phyloP scores from a whole-genome alignment of 2,797 vertebrate genomes.

The Zenarchopterus dispar region DNA sequence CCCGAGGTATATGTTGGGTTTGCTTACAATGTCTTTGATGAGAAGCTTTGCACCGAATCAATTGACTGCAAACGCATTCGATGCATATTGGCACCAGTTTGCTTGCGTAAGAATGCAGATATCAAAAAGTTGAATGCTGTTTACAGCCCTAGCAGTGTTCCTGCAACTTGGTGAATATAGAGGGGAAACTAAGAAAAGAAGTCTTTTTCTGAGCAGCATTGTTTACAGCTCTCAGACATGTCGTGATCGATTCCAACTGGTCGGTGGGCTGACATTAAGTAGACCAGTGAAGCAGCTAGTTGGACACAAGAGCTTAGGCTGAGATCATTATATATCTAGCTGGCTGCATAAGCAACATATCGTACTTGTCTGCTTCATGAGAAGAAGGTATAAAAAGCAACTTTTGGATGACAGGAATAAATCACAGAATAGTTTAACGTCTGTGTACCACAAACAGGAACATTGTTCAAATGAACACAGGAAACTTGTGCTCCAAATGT shows the following conservation, averaged over 20 bases:
- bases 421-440: not conserved
- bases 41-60: constrained; percentile 8
- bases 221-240: constrained; percentile 46
- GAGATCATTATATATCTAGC: constrained; percentile 49
- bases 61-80: not conserved
- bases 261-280: constrained; percentile 56
- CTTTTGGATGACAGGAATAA: not conserved
- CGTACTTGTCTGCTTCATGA: constrained; percentile 10
- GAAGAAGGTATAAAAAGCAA: constrained; percentile 1
- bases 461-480: no score
- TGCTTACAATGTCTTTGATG: constrained; percentile 30
- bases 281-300: constrained; percentile 70
- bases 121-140: constrained; percentile 17
- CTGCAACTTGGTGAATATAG: constrained; percentile 10
- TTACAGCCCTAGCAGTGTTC: not conserved
- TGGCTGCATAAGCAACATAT: constrained; percentile 13
- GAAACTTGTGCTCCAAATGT: no score
- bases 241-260: constrained; percentile 49
- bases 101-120: constrained; percentile 2
- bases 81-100: not conserved
- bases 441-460: not conserved
- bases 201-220: constrained; percentile 32
- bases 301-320: constrained; percentile 53
- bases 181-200: constrained; percentile 18
- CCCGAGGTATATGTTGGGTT: constrained; percentile 30